Conservation (phyloP, 1,140 invertebrate species). For the Ephestia elutella region DNA sequence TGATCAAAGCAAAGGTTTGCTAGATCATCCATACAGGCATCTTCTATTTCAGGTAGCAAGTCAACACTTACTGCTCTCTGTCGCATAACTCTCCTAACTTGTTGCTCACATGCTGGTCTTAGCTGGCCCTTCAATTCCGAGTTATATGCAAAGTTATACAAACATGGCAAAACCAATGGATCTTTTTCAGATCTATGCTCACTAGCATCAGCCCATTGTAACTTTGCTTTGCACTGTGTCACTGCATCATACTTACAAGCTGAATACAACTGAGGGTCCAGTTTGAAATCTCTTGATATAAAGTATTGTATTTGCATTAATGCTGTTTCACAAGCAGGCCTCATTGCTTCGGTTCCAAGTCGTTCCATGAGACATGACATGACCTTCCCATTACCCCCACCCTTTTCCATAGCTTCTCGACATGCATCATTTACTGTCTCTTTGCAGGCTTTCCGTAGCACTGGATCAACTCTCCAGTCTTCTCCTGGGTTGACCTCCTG, state of each 20-base stretch:
- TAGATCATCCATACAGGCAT: constrained; percentile 90
- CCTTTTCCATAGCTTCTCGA: constrained; percentile 70
- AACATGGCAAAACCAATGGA: constrained; percentile 91
- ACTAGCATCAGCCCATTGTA: constrained; percentile 82
- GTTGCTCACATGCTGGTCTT: constrained; percentile 80
- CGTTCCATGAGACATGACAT: constrained; percentile 96
- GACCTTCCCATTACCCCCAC: constrained; percentile 82
- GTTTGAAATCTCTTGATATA: constrained; percentile 93
- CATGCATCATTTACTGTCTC: constrained; percentile 85
- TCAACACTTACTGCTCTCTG: constrained; percentile 93
- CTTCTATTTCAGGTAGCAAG: constrained; percentile 94
- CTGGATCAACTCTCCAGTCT: constrained; percentile 94
- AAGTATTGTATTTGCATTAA: constrained; percentile 98
- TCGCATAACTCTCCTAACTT: constrained; percentile 93
- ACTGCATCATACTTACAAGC: constrained; percentile 91
- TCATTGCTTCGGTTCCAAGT: constrained; percentile 89
- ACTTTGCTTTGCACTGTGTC: constrained; percentile 85
- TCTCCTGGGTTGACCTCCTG: constrained; percentile 89
- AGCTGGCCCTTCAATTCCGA: constrained; percentile 79
- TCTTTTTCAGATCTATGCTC: constrained; percentile 73
- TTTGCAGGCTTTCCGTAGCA: constrained; percentile 89
- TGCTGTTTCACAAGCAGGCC: constrained; percentile 89
- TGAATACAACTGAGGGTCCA: constrained; percentile 92
- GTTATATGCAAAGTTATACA: constrained; percentile 91
- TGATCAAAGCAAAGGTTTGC: constrained; percentile 88